These are phyloP conservation scores for Leptothorax acervorum DNA, from an alignment of 2,888 invertebrate genomes.

Conservation along the genomic window DNA sequence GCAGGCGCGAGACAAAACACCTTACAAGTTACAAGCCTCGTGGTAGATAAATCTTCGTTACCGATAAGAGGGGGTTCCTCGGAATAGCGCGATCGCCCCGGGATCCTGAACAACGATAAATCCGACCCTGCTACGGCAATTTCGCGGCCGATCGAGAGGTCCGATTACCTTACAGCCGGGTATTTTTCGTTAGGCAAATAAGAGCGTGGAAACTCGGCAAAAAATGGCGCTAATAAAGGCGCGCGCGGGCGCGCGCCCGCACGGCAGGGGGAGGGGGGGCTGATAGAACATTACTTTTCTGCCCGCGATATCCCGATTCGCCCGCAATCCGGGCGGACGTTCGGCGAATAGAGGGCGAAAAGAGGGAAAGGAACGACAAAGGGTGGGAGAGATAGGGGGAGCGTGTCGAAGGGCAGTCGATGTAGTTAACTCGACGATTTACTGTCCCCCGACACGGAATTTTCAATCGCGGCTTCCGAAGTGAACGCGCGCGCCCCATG, in stretches of 20 bases:
- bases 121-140: conserved; percentile 40
- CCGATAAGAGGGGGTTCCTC: conserved; percentile 16
- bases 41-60: conserved; percentile 48
- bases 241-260: background rate
- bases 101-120: conserved; percentile 38
- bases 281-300: conserved; percentile 42
- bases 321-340: conserved; percentile 23
- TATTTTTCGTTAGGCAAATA: conserved; percentile 55
- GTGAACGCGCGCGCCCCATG: conserved; percentile 27
- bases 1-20: conserved; percentile 34
- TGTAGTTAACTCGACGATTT: conserved; percentile 59
- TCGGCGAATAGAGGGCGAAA: background rate
- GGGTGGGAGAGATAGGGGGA: conserved; percentile 30
- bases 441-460: conserved; percentile 53
- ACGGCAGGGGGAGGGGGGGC: background rate
- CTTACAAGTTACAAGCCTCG: background rate
- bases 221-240: conserved; percentile 52
- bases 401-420: conserved; percentile 65
- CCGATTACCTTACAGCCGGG: conserved; percentile 39
- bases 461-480: conserved; percentile 53
- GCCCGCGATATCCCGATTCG: conserved; percentile 32
- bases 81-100: conserved; percentile 6
- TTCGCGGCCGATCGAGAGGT: conserved; percentile 53
- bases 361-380: background rate
- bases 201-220: conserved; percentile 34